phyloP scores from a whole-genome alignment of 2,888 invertebrate genomes.

The Zygaena filipendulae region DNA sequence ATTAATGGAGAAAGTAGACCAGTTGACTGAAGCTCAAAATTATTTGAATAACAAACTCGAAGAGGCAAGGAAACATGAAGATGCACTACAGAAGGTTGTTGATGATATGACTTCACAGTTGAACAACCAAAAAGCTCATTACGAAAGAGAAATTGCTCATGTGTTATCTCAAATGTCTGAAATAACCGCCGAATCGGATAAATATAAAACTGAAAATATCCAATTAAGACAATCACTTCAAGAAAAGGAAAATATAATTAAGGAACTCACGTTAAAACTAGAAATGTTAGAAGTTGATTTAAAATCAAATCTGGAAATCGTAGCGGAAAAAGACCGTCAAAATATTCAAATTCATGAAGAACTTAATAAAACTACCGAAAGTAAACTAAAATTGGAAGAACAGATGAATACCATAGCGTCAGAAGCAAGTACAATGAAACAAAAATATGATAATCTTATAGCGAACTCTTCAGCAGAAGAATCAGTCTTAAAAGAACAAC shows the following conservation, averaged over 20 bases:
- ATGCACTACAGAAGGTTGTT: slow-evolving; percentile 53
- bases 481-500: slow-evolving; percentile 44
- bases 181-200: slow-evolving; percentile 34
- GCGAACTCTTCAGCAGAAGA: slow-evolving; percentile 52
- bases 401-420: slow-evolving; percentile 41
- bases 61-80: slow-evolving; percentile 58
- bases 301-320: slow-evolving; percentile 49
- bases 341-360: slow-evolving; percentile 43
- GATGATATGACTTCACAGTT: slow-evolving; percentile 53
- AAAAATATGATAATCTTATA: slow-evolving; percentile 49
- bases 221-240: slow-evolving; percentile 30
- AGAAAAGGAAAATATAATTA: slow-evolving; percentile 46
- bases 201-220: slow-evolving; percentile 33
- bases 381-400: slow-evolving; percentile 57
- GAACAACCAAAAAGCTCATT: slow-evolving; percentile 43
- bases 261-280: slow-evolving; percentile 47
- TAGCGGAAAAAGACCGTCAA: slow-evolving; percentile 60
- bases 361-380: slow-evolving; percentile 40
- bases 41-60: slow-evolving; percentile 58
- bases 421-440: slow-evolving; percentile 43
- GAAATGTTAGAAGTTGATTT: slow-evolving; percentile 58
- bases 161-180: slow-evolving; percentile 33
- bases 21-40: slow-evolving; percentile 55
- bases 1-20: slow-evolving; percentile 60
- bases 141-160: slow-evolving; percentile 44